A percentile compares a stretch with the other conserved stretches of the same genome.
Conservation (phyloP, 2,113 vertebrate species). For the Arvicanthis niloticus region DNA sequence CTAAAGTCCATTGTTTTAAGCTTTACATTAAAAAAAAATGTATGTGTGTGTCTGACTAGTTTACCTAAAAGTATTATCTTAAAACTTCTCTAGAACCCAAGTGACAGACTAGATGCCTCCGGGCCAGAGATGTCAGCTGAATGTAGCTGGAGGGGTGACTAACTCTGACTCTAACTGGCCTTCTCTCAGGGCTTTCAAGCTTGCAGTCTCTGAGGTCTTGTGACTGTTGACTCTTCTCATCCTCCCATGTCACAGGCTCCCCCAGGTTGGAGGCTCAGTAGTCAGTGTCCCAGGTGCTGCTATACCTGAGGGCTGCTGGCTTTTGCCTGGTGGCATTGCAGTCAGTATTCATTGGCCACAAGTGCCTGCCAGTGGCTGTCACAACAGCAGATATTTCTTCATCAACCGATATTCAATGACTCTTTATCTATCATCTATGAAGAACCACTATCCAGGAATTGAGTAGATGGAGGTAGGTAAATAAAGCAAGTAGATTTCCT, state of each 20-base stretch:
- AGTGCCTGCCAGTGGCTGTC: not conserved
- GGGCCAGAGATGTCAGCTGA: not conserved
- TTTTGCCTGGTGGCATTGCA: not conserved
- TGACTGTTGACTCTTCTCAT: not conserved
- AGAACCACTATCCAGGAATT: not conserved
- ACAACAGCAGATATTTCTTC: not conserved
- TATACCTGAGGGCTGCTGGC: not conserved
- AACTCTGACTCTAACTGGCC: not conserved
- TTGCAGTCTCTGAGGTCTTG: not conserved
- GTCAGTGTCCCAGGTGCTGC: not conserved
- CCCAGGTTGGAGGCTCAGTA: not conserved
- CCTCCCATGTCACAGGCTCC: not conserved
- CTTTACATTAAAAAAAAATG: not conserved
- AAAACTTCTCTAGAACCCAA: not conserved
- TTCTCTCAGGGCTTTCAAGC: rapidly evolving
- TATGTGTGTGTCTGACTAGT: not conserved
- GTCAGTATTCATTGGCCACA: not conserved
- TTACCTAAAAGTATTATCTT: not conserved
- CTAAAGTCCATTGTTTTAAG: slow-evolving; percentile 60
- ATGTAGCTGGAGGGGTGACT: rapidly evolving
- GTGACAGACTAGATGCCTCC: too few species aligned
- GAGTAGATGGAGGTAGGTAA: not conserved
- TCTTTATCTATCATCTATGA: not conserved
- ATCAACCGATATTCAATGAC: not conserved
- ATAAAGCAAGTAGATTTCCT: not conserved